These are phyloP conservation scores for Nymphalis polychloros DNA, from an alignment of 2,888 invertebrate species.

Conservation along the genomic window DNA sequence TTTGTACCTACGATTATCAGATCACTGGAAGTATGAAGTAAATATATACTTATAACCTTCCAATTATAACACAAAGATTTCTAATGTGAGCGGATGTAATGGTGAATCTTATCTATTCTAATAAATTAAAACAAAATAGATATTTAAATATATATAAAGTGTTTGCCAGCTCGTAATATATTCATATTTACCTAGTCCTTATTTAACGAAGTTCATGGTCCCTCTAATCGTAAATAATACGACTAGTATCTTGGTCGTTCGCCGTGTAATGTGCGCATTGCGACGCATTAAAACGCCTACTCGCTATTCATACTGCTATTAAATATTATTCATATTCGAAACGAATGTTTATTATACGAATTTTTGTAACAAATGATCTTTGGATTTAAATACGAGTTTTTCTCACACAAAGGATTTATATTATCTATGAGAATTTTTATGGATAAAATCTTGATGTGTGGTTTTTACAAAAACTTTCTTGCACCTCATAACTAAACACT, in stretches of 20 bases:
- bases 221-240: conserved; percentile 51
- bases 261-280: conserved; percentile 49
- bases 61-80: no score
- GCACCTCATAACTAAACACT: no score
- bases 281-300: conserved; percentile 65
- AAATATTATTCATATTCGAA: conserved; percentile 49
- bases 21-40: no score
- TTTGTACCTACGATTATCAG: no score
- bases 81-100: no score
- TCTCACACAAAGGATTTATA: not conserved
- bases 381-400: conserved; percentile 21
- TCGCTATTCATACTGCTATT: conserved; percentile 61
- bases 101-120: no score
- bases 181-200: not conserved
- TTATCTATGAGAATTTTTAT: not conserved
- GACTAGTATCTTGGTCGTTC: conserved; percentile 46
- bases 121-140: no score
- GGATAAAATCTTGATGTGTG: not conserved
- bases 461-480: no score
- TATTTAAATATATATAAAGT: no score
- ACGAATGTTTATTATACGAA: conserved; percentile 37
- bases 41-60: no score
- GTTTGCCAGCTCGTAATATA: not conserved
- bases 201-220: not conserved
- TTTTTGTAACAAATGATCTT: conserved; percentile 34